Evolutionary conservation across 2,113 vertebrate species (phyloP).

Genomic region (Psammodynastes pulverulentus): DNA sequence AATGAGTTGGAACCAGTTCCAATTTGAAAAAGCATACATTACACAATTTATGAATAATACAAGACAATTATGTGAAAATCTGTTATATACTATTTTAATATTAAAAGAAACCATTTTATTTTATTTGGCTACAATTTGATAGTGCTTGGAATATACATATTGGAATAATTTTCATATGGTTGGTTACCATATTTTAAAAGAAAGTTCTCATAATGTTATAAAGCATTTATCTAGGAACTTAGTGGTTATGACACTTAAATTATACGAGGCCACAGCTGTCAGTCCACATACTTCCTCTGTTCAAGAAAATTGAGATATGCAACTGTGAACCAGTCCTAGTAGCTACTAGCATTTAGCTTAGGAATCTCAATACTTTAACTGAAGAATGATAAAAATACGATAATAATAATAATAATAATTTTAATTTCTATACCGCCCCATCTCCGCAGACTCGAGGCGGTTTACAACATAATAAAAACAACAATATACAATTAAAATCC

Average conservation of each 20-base stretch:
- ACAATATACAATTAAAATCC: no score
- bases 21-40: no score
- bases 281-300: background rate
- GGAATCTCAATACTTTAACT: no score
- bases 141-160: background rate
- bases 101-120: background rate
- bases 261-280: background rate
- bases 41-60: no score
- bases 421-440: no score
- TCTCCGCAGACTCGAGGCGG: no score
- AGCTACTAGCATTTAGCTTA: no score
- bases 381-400: no score
- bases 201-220: background rate
- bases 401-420: no score
- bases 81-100: background rate
- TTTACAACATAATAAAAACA: no score
- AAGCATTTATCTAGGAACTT: background rate
- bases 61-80: background rate
- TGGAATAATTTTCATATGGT: background rate
- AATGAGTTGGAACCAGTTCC: background rate
- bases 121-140: background rate
- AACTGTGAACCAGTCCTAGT: no score
- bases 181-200: background rate
- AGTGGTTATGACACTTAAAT: background rate
- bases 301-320: background rate